These are phyloP conservation scores for Hyposoter didymator DNA, from an alignment of 2,888 invertebrate genomes.

Conservation along the genomic window DNA sequence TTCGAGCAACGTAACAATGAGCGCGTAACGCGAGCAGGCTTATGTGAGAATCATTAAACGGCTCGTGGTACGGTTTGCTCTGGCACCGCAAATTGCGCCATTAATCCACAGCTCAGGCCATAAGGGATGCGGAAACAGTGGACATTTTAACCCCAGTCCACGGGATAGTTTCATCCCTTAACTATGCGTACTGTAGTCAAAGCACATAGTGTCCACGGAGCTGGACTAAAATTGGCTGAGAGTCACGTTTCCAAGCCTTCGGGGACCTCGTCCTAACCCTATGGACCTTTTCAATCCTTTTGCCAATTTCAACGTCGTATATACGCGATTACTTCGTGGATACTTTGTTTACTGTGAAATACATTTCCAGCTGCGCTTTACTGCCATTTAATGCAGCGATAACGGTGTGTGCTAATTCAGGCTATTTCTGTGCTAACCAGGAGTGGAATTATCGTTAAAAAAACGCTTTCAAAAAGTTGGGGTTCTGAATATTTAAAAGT, in stretches of 20 bases:
- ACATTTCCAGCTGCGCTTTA: not conserved
- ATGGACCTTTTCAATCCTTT: constrained; percentile 32
- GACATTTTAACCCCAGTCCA: constrained; percentile 11
- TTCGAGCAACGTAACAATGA: constrained; percentile 40
- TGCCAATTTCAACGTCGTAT: constrained; percentile 30
- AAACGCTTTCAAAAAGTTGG: not conserved
- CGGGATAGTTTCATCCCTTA: constrained; percentile 50
- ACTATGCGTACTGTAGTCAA: constrained; percentile 30
- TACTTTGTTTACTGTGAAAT: constrained; percentile 3
- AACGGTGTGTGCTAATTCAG: not conserved
- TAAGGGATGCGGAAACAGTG: constrained; percentile 19
- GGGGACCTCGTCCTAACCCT: constrained; percentile 9
- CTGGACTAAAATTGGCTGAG: constrained; percentile 41
- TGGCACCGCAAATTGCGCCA: constrained; percentile 70
- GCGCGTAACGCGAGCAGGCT: not conserved
- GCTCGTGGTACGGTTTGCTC: constrained; percentile 60
- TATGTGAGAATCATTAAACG: constrained; percentile 45
- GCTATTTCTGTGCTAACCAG: not conserved
- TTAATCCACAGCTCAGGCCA: constrained; percentile 72
- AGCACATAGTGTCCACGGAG: constrained; percentile 18
- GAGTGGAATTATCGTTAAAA: not conserved
- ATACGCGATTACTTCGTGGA: constrained; percentile 11
- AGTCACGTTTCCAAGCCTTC: constrained; percentile 54
- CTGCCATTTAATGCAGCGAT: not conserved
- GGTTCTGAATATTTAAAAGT: not conserved